phyloP scores from a whole-genome alignment of 2,888 invertebrate genomes.

The Mayetiola destructor region DNA sequence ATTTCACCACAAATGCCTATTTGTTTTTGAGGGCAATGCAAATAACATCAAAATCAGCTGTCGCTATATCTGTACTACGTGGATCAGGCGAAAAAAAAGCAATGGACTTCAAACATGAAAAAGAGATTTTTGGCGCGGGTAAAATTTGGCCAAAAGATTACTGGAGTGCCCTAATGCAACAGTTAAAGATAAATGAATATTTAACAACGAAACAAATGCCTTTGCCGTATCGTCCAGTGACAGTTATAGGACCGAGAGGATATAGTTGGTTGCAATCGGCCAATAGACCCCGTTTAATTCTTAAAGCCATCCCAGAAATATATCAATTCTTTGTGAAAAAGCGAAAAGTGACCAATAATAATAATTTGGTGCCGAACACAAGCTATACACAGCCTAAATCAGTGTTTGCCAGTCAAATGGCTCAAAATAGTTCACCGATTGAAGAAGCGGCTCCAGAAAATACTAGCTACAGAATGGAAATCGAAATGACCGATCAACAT shows the following conservation, averaged over 20 bases:
- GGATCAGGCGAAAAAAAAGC: not conserved
- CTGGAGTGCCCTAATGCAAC: not conserved
- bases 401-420: too few species aligned
- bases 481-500: not conserved
- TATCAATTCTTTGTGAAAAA: not conserved
- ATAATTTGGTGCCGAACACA: not conserved
- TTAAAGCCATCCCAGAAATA: not conserved
- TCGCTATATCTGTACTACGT: not conserved
- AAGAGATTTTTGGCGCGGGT: not conserved
- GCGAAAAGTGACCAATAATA: not conserved
- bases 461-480: not conserved
- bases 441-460: not conserved
- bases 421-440: not conserved
- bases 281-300: not conserved
- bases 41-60: constrained; percentile 18
- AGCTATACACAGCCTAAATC: not conserved
- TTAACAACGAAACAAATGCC: not conserved
- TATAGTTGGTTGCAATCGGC: not conserved
- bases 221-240: not conserved
- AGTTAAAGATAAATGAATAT: not conserved
- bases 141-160: constrained; percentile 6
- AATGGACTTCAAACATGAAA: not conserved
- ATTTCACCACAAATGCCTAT: constrained; percentile 41
- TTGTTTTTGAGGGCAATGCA: constrained; percentile 37
- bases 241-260: not conserved